Conservation (phyloP, 2,888 invertebrate genomes). For the Reticulitermes lucifugus region DNA sequence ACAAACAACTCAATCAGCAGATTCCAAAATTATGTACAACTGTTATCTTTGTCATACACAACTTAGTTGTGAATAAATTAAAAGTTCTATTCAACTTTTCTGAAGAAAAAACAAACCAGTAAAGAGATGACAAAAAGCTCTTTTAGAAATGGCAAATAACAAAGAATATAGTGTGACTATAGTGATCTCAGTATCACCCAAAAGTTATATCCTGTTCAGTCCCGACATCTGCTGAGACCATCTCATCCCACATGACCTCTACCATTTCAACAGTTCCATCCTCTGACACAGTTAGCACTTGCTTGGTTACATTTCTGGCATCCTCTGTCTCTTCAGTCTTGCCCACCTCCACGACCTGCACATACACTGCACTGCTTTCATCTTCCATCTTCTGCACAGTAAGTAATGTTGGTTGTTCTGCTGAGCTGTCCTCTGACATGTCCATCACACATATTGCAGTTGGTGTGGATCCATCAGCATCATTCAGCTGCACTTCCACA, state of each 20-base stretch:
- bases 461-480: conserved; percentile 27
- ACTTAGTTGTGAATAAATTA: background rate
- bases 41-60: background rate
- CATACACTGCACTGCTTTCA: conserved; percentile 54
- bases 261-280: conserved; percentile 62
- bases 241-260: conserved; percentile 56
- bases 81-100: background rate
- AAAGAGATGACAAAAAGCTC: background rate
- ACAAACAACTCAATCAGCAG: background rate
- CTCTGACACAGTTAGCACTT: conserved; percentile 60
- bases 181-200: background rate
- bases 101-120: background rate
- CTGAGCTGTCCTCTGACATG: conserved; percentile 48
- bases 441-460: conserved; percentile 47
- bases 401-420: conserved; percentile 34
- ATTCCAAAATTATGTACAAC: background rate
- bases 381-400: conserved; percentile 48
- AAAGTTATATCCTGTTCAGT: conserved; percentile 23
- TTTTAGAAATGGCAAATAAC: background rate
- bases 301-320: conserved; percentile 55
- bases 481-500: conserved; percentile 25
- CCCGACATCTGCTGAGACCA: conserved; percentile 37
- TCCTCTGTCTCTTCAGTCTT: conserved; percentile 49
- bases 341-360: conserved; percentile 55
- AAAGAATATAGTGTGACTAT: background rate